phyloP scores from a whole-genome alignment of 1,140 invertebrate genomes.

The Caenorhabditis brenneri region DNA sequence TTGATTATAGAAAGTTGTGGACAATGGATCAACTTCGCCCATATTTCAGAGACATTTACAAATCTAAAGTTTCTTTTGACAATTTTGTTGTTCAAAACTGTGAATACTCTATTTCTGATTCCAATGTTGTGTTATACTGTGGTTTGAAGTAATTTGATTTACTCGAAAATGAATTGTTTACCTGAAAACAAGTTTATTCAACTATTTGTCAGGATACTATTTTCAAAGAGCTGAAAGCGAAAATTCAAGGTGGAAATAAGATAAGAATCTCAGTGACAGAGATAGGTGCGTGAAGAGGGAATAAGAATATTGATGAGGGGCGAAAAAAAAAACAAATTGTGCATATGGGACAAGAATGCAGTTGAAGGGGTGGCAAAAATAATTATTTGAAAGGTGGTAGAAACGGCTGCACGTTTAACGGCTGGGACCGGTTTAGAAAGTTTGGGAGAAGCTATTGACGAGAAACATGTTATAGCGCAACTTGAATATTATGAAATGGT shows the following conservation, averaged over 20 bases:
- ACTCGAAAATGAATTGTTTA: not conserved
- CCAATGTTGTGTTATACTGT: not conserved
- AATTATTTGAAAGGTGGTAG: not conserved
- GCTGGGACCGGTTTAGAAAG: not conserved
- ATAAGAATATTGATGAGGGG: not conserved
- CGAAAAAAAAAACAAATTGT: not conserved
- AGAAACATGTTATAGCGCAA: constrained; percentile 32
- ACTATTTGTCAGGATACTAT: constrained; percentile 14
- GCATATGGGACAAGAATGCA: constrained; percentile 31
- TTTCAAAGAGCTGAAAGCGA: constrained; percentile 38
- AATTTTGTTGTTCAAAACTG: constrained; percentile 21
- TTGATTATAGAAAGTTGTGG: not conserved
- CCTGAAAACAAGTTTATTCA: constrained; percentile 9
- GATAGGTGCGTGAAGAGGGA: constrained; percentile 31
- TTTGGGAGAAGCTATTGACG: constrained; percentile 14
- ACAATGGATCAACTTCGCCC: constrained; percentile 13
- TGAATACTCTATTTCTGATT: constrained; percentile 1
- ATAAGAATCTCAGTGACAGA: constrained; percentile 37
- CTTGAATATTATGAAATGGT: constrained; percentile 39
- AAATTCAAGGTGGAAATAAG: not conserved
- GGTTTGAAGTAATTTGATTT: not conserved
- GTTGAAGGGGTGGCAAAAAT: not conserved
- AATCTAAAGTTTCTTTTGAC: constrained; percentile 8
- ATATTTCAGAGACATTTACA: constrained; percentile 8
- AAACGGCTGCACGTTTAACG: constrained; percentile 16